Base-by-base conservation (phyloP, 2,113 vertebrate species). In the Ageneiosus marmoratus region DNA sequence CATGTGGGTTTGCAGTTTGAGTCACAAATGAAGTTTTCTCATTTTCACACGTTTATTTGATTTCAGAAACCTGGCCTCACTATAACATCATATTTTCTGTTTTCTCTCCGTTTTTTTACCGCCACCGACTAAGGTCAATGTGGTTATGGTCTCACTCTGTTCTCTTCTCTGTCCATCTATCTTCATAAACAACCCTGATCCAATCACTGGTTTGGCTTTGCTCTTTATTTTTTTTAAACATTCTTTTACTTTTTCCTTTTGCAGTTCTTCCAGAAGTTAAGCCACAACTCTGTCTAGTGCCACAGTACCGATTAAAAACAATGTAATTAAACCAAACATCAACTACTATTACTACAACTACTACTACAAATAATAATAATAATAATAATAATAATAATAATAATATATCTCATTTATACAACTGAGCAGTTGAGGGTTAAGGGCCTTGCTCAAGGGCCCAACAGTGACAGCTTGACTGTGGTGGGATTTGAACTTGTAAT, bases 41-140 rank as follows among this genome's bases (percentile, higher is more conserved):
- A 32, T 56, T 83, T 83, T 83, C 65, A 67, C 77, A 85, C 75
- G 16, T 67, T 83, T 75, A 81, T 82, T 77, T 51, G 34, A 75
- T 84, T 79, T 74, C 67, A 87, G 58, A 84, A 81, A 67, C 77
- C 32, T 53, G 48, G 29, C 56, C 51, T 50, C 15, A 41, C 34
- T 32, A 58, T n/a, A 62, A 46, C 53, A 58, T 55, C 75, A 77
- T 16, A 44, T 41, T 34, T 50, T 72, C 51, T 67, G 48, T 75
- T 56, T 75, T 80, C 77, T 58, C 37, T 32, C 12, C 0, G 16
- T 82, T 73, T 55, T 41, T 55, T 48, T 29, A 51, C 60, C 78
- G 20, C 20, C 65, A 37, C 10, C 2, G 27, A 22, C 70, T 75
- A 48, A 84, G 79, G 48, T 29, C 78, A 56, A 6, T 48, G 50